Conservation (phyloP, 92 coral and sea anemone species). For the Epizoanthus scotinus region DNA sequence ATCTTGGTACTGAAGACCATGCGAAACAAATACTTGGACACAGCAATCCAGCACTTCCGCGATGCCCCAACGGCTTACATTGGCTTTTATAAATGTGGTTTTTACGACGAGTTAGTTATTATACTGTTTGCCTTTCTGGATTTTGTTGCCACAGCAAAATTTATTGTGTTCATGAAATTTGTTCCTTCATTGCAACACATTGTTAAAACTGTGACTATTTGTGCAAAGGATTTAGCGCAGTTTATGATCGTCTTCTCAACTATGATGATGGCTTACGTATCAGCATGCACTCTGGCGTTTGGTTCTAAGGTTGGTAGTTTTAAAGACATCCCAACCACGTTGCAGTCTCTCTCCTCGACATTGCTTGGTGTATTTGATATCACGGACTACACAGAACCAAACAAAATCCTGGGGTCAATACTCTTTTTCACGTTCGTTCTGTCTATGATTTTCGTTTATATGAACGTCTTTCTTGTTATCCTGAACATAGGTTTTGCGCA, state of each 20-base stretch:
- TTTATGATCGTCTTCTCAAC: neutral
- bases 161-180: constrained; percentile 14
- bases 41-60: constrained; percentile 6
- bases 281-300: constrained; percentile 8
- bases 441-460: constrained; percentile 7
- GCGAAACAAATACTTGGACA: neutral
- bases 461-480: constrained; percentile 2
- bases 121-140: constrained; percentile 13
- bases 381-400: constrained; percentile 6
- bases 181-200: constrained; percentile 24
- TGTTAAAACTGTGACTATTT: neutral
- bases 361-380: constrained; percentile 4
- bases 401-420: neutral
- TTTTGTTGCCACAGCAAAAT: constrained; percentile 16
- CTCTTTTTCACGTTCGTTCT: neutral
- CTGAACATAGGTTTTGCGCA: constrained; percentile 10
- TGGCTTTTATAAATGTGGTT: constrained; percentile 16
- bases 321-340: neutral
- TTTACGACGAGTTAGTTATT: constrained; percentile 16
- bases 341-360: constrained; percentile 14
- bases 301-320: constrained; percentile 11
- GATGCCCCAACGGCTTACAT: constrained; percentile 5
- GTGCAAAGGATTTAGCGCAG: constrained; percentile 11
- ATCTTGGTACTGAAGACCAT: constrained; percentile 11
- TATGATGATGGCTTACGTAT: constrained; percentile 3